Base-by-base conservation (phyloP, 2,797 vertebrate species). In the Loris lydekkerianus region DNA sequence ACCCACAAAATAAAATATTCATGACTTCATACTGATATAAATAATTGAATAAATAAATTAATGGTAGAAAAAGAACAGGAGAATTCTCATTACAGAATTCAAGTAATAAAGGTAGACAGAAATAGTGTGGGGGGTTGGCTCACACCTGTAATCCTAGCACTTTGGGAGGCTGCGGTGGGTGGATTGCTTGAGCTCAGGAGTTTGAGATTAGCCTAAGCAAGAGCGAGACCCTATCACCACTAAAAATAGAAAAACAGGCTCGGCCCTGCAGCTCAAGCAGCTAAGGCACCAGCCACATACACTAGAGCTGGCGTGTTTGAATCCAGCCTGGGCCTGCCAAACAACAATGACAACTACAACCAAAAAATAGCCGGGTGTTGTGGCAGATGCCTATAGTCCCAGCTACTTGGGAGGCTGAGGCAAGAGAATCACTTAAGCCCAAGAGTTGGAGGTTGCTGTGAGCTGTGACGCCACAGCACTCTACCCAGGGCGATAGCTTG, bases 11-110 rank as follows among this genome's bases (percentile, higher is more conserved):
- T 81, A 84, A 91, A 78, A 37, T 34, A 56, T 43, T 78, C 4
- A 13, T 65, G 73, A 80, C 49, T 37, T 21, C 40, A 43, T 43
- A 34, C 56, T 80, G 43, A 70, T 31, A 65, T 69, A 82, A 63
- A 34, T 78, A 61, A 73, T 34, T 69, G 60, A 89, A 53, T 73
- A 37, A 92, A 70, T 53, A 73, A 88, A 73, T 91, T 86, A 69
- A 69, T 34, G n/a, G 21, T 29, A 37, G 40, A 37, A 56, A 77
- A 76, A n/a, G 21, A 25, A 65, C 29, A 85, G 17, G n/a, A 84
- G 14, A 63, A 34, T 86, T 56, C 46, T 86, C 11, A 29, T 46
- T 49, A 58, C 3, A 61, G 49, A 81, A 81, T 61, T 86, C 9
- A 80, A 67, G 80, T 65, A 91, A 84, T 76, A 86, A 70, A 37